phyloP scores from a whole-genome alignment of 2,797 vertebrate genomes.

The Melanotaenia trifasciata region DNA sequence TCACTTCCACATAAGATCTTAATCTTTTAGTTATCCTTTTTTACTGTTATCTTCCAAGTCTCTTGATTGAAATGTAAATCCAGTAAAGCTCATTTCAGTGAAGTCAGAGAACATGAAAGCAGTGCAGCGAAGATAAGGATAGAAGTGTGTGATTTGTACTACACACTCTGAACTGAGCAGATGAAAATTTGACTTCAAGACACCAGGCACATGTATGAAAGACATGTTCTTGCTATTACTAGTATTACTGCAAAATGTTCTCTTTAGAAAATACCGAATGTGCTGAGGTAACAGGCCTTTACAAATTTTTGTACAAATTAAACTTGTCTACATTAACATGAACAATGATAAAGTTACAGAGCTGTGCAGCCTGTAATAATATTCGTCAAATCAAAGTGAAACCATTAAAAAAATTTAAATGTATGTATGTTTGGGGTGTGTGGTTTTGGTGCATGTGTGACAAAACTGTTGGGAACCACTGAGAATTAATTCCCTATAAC shows the following conservation, averaged over 20 bases:
- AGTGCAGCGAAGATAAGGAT: constrained; percentile 61
- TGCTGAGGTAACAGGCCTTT: neutral
- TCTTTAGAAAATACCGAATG: neutral
- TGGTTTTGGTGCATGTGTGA: constrained; percentile 19
- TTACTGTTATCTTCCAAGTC: constrained; percentile 57
- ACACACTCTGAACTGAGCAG: constrained; percentile 39
- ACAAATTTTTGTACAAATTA: neutral
- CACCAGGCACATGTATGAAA: constrained; percentile 19
- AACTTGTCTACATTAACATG: neutral
- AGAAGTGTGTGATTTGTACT: constrained; percentile 48
- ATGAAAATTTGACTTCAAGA: constrained; percentile 42
- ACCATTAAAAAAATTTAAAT: neutral
- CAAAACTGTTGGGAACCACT: constrained; percentile 5
- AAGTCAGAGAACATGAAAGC: constrained; percentile 66
- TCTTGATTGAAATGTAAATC: constrained; percentile 75
- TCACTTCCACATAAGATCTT: constrained; percentile 50
- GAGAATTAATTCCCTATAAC: constrained; percentile 47
- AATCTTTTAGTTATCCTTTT: constrained; percentile 64
- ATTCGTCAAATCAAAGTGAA: neutral
- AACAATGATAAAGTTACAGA: neutral
- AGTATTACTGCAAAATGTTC: neutral
- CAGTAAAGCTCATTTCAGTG: constrained; percentile 63
- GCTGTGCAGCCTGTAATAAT: neutral
- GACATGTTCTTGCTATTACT: constrained; percentile 10
- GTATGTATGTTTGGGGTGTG: constrained; percentile 1